These are phyloP conservation scores for Agapornis roseicollis DNA, from an alignment of 2,113 vertebrate genomes.

Conservation along the genomic window DNA sequence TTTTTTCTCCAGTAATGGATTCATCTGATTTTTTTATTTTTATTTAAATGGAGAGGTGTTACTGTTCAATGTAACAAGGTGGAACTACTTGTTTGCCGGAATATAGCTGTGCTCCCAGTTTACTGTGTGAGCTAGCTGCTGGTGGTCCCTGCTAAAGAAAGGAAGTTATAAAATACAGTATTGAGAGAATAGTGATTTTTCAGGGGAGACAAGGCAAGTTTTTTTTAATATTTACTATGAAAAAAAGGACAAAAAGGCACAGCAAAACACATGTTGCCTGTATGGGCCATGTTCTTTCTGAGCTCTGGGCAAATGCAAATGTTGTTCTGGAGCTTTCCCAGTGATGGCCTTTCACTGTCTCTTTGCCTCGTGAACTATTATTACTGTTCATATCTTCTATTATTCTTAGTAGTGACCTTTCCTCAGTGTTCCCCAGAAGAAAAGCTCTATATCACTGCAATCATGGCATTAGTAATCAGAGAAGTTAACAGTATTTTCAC, in stretches of 20 bases:
- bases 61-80: not conserved
- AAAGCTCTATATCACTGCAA: not conserved
- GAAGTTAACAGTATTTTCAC: not conserved
- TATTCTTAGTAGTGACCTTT: slow-evolving; percentile 17
- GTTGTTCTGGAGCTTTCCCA: not conserved
- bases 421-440: not conserved
- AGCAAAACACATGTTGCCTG: not conserved
- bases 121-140: not conserved
- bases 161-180: not conserved
- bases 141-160: not conserved
- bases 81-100: not conserved
- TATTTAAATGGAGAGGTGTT: not conserved
- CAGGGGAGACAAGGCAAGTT: not conserved
- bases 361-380: not conserved
- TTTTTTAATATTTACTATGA: not conserved
- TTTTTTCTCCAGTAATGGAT: not conserved
- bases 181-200: not conserved
- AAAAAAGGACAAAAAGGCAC: not conserved
- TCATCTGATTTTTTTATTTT: not conserved
- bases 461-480: slow-evolving; percentile 1
- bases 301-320: not conserved
- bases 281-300: not conserved
- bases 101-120: not conserved
- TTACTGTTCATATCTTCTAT: slow-evolving; percentile 20
- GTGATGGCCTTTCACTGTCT: not conserved